These are phyloP conservation scores for Dendroctonus valens DNA, from an alignment of 1,140 invertebrate species.

Conservation along the genomic window DNA sequence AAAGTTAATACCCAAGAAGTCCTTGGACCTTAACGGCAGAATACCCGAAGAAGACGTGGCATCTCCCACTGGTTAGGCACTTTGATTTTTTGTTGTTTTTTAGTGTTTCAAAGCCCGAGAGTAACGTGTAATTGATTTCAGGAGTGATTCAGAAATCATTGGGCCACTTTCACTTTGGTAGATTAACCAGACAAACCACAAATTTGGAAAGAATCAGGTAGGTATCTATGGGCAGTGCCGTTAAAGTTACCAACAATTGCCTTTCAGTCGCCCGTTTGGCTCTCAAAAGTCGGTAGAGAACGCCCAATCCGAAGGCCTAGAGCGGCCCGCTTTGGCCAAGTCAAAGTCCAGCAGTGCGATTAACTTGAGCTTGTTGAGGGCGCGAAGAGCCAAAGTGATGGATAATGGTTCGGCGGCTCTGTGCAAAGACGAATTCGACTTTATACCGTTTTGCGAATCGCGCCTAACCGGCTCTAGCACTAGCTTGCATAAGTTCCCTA, in stretches of 20 bases:
- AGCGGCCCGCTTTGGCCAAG: conserved; percentile 46
- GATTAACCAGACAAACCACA: conserved; percentile 46
- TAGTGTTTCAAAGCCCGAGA: not conserved
- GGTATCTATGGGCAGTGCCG: conserved; percentile 3
- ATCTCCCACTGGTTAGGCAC: conserved; percentile 21
- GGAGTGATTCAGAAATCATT: conserved; percentile 35
- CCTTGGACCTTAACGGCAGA: conserved; percentile 32
- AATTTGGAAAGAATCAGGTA: conserved; percentile 46
- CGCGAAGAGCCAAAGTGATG: conserved; percentile 41
- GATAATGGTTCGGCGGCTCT: conserved; percentile 31
- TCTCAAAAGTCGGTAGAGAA: conserved; percentile 36
- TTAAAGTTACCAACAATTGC: not conserved
- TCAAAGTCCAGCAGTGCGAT: conserved; percentile 50
- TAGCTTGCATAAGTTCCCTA: conserved; percentile 33
- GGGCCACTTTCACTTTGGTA: conserved; percentile 43
- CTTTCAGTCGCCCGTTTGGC: conserved; percentile 34
- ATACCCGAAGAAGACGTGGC: conserved; percentile 43
- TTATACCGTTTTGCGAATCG: conserved; percentile 42
- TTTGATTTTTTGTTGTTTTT: too few species aligned
- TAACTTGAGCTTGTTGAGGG: conserved; percentile 46
- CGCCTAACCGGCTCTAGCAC: conserved; percentile 32
- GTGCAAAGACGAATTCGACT: conserved; percentile 48
- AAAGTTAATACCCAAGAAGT: conserved; percentile 37
- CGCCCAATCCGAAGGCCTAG: conserved; percentile 6
- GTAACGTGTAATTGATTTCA: not conserved